These are phyloP conservation scores for Thunnus thynnus DNA, from an alignment of 2,113 vertebrate species.

Conservation along the genomic window DNA sequence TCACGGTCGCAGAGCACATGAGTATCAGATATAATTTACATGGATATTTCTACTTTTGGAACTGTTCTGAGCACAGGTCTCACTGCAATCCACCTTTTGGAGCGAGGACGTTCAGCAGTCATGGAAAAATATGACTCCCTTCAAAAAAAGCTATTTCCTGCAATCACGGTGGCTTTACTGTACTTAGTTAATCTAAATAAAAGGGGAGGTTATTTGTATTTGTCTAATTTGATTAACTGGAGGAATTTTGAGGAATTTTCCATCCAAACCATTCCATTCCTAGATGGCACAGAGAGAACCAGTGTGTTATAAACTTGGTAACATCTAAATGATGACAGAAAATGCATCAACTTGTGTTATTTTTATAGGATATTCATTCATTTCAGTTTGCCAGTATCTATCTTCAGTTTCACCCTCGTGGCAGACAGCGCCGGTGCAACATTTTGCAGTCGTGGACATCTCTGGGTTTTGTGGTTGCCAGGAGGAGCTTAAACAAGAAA, in stretches of 20 bases:
- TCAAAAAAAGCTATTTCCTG: constrained; percentile 65
- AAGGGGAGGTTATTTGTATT: constrained; percentile 72
- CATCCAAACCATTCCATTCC: constrained; percentile 43
- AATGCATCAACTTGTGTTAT: not conserved
- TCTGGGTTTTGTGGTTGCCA: constrained; percentile 26
- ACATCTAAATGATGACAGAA: constrained; percentile 22
- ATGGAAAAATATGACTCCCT: constrained; percentile 70
- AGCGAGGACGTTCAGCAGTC: constrained; percentile 48
- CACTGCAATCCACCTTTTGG: constrained; percentile 59
- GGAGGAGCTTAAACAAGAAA: constrained; percentile 57
- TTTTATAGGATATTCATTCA: constrained; percentile 27
- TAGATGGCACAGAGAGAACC: constrained; percentile 35
- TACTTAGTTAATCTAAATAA: constrained; percentile 74
- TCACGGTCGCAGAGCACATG: constrained; percentile 28
- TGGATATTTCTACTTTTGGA: constrained; percentile 51
- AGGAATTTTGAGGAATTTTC: constrained; percentile 67
- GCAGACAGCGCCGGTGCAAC: not conserved
- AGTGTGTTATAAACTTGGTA: not conserved
- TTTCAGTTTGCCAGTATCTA: constrained; percentile 25
- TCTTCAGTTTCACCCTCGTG: not conserved
- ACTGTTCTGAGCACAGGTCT: constrained; percentile 36
- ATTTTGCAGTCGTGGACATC: constrained; percentile 30
- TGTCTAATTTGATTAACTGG: constrained; percentile 70
- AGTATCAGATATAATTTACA: constrained; percentile 55
- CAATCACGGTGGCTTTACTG: constrained; percentile 76